Evolutionary conservation across 2,113 vertebrate species (phyloP).

Genomic region (Otocyon megalotis): DNA sequence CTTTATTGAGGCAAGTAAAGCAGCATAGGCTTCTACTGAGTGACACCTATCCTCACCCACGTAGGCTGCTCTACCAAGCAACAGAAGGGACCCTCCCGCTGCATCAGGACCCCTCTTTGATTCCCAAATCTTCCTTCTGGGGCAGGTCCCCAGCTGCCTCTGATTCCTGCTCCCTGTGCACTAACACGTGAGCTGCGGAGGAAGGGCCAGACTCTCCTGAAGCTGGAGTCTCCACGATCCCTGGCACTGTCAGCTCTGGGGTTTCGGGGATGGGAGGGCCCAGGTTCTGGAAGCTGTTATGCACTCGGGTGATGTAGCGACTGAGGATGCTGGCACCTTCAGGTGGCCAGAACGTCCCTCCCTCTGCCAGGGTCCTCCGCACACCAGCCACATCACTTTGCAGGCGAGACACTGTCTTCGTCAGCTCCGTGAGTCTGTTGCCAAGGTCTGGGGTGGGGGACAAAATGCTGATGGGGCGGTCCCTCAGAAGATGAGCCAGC

Average conservation of each 20-base stretch:
- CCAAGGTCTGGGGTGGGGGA: constrained; percentile 83
- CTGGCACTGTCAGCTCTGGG: constrained; percentile 65
- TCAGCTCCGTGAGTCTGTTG: constrained; percentile 93
- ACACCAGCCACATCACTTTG: constrained; percentile 89
- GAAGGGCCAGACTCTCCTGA: not conserved
- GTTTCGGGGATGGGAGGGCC: constrained; percentile 54
- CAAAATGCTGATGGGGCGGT: not conserved
- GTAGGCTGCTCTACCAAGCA: not conserved
- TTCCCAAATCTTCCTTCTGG: not conserved
- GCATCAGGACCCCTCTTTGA: not conserved
- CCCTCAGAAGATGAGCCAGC: not conserved
- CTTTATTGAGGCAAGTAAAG: constrained; percentile 58
- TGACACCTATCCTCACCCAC: not conserved
- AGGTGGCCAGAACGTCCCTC: not conserved
- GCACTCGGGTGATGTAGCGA: constrained; percentile 91
- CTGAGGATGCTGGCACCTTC: constrained; percentile 89
- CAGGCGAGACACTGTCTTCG: constrained; percentile 89
- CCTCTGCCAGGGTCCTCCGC: constrained; percentile 74
- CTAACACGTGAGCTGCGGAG: constrained; percentile 60
- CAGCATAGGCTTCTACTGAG: not conserved
- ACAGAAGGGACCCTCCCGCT: not conserved
- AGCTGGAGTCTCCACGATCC: not conserved
- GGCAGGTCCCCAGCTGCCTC: not conserved
- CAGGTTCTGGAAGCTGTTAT: constrained; percentile 91
- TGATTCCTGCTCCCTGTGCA: constrained; percentile 64